Conservation (phyloP, 2,888 invertebrate genomes). For the Pyrocoelia pectoralis region DNA sequence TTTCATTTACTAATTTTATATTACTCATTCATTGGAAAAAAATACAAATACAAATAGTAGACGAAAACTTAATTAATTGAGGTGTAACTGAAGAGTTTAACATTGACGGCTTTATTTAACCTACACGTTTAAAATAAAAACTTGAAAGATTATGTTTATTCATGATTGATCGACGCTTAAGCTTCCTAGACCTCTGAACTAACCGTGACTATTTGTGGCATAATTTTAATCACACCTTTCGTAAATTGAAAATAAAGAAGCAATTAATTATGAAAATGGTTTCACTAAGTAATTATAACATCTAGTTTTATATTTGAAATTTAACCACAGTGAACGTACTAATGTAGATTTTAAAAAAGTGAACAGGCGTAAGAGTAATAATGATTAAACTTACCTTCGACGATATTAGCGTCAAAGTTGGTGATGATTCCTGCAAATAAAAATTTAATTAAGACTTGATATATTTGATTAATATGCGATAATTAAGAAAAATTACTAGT, state of each 20-base stretch:
- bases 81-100: constrained; percentile 38
- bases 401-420: constrained; percentile 80
- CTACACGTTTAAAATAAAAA: constrained; percentile 11
- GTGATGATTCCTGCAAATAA: constrained; percentile 79
- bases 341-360: not conserved
- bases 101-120: constrained; percentile 37
- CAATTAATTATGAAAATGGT: constrained; percentile 2
- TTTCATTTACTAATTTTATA: constrained; percentile 10
- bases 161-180: constrained; percentile 36
- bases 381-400: constrained; percentile 72
- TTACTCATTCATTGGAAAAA: constrained; percentile 8
- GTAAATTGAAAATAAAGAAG: constrained; percentile 1
- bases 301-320: not conserved
- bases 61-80: constrained; percentile 23
- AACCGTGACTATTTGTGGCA: not conserved
- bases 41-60: constrained; percentile 10
- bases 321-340: constrained; percentile 13
- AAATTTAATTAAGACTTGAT: constrained; percentile 47
- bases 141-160: constrained; percentile 14
- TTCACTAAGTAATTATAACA: not conserved
- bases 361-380: not conserved
- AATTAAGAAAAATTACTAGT: too few relatives aligned
- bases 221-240: constrained; percentile 9
- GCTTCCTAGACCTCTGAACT: constrained; percentile 14
- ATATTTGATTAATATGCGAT: too few relatives aligned